phyloP scores from a whole-genome alignment of 2,888 invertebrate species.

The Tenthredo notha region DNA sequence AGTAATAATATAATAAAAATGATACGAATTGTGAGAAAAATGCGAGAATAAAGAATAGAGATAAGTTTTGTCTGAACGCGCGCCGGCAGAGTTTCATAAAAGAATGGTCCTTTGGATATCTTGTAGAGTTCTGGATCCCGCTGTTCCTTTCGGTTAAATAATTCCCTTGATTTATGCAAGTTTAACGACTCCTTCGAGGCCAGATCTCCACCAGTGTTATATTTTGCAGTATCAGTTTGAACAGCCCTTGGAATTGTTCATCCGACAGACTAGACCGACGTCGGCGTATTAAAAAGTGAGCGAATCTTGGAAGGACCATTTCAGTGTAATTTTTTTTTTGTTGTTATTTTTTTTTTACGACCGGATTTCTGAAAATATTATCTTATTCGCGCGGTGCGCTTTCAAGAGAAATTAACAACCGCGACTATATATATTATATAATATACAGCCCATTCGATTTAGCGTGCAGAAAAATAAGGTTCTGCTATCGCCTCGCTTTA shows the following conservation, averaged over 20 bases:
- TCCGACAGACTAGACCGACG: constrained; percentile 21
- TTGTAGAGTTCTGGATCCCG: constrained; percentile 59
- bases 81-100: constrained; percentile 61
- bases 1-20: not conserved
- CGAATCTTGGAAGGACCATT: constrained; percentile 49
- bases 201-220: not conserved
- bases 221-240: not conserved
- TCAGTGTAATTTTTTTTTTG: constrained; percentile 36
- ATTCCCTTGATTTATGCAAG: constrained; percentile 57
- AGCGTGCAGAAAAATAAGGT: too few species aligned
- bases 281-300: constrained; percentile 40
- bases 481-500: not conserved
- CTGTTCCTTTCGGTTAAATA: constrained; percentile 66
- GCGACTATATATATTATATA: not conserved
- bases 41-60: not conserved
- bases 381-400: not conserved
- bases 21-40: not conserved
- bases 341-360: constrained; percentile 42
- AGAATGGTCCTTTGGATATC: constrained; percentile 66
- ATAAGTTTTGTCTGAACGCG: not conserved
- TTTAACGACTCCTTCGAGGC: constrained; percentile 51
- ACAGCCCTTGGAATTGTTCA: constrained; percentile 52
- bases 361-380: constrained; percentile 44
- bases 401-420: not conserved
- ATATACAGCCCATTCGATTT: not conserved